Evolutionary conservation across 2,797 vertebrate species (phyloP).

Genomic region (Sandelia bainsii): DNA sequence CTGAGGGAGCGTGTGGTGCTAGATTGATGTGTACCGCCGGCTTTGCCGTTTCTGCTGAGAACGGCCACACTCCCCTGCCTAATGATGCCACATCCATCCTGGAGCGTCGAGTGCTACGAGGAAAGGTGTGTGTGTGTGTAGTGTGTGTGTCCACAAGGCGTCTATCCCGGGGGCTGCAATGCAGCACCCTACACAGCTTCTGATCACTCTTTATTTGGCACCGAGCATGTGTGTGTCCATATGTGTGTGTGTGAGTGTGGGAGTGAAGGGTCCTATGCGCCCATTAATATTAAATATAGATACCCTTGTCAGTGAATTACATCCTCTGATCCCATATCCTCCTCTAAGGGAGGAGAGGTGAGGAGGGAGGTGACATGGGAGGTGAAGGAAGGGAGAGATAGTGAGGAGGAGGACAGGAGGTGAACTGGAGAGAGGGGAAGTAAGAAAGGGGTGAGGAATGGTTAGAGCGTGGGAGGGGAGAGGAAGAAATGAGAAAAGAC

Average conservation of each 20-base stretch:
- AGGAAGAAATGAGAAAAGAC: background rate
- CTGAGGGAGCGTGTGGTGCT: slow-evolving; percentile 65
- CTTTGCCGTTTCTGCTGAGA: slow-evolving; percentile 91
- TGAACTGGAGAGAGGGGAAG: slow-evolving; percentile 39
- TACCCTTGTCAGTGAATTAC: slow-evolving; percentile 98
- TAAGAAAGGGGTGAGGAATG: slow-evolving; percentile 40
- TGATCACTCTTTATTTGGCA: slow-evolving; percentile 94
- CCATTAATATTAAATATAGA: slow-evolving; percentile 99
- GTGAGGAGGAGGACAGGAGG: slow-evolving; percentile 46
- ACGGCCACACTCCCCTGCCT: slow-evolving; percentile 88
- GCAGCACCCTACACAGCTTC: slow-evolving; percentile 84
- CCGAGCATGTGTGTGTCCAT: slow-evolving; percentile 80
- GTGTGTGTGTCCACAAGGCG: slow-evolving; percentile 63
- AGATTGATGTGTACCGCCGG: slow-evolving; percentile 94
- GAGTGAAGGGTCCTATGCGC: slow-evolving; percentile 86
- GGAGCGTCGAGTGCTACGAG: slow-evolving; percentile 64
- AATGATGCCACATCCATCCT: slow-evolving; percentile 98
- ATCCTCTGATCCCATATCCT: slow-evolving; percentile 90
- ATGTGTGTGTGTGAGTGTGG: slow-evolving; percentile 66
- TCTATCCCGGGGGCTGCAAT: slow-evolving; percentile 88
- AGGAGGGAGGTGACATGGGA: slow-evolving; percentile 75
- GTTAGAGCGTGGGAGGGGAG: slow-evolving; percentile 47
- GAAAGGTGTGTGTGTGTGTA: slow-evolving; percentile 65
- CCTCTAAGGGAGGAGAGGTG: slow-evolving; percentile 84
- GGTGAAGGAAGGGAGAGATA: slow-evolving; percentile 61